Percentiles rank a stretch among this genome's conserved stretches.
Conservation (phyloP, 2,888 invertebrate genomes). For the Cataglyphis altisquamis region DNA sequence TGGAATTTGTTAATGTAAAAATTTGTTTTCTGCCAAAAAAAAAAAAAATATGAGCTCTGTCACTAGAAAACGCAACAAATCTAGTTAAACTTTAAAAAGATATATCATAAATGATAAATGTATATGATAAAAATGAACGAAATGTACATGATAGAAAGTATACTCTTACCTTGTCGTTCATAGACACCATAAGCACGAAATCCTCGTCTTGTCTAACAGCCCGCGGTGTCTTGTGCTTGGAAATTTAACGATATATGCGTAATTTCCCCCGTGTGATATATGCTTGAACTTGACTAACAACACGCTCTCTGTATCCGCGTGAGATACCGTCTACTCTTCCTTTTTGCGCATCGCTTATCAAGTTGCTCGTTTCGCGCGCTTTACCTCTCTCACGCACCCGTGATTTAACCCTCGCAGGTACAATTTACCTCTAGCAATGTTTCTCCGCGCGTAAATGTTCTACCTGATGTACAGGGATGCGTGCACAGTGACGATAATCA, state of each 20-base stretch:
- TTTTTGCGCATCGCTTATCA: constrained; percentile 51
- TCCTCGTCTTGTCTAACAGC: constrained; percentile 20
- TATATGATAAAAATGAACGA: too few species aligned
- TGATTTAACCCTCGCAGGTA: constrained; percentile 50
- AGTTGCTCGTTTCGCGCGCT: constrained; percentile 35
- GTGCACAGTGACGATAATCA: constrained; percentile 1
- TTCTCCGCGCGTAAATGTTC: constrained; percentile 2
- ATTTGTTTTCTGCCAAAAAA: background rate
- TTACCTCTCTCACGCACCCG: background rate
- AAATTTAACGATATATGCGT: constrained; percentile 63
- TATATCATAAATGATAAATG: background rate
- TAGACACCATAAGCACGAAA: constrained; percentile 39
- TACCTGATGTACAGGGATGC: background rate
- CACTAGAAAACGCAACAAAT: background rate
- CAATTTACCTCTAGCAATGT: constrained; percentile 40
- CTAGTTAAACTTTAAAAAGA: background rate
- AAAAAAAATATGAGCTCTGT: background rate
- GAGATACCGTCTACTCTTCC: constrained; percentile 31
- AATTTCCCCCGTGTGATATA: constrained; percentile 57
- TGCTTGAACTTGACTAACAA: constrained; percentile 47
- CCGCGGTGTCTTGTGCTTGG: constrained; percentile 25
- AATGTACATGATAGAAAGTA: background rate
- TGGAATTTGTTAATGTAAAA: background rate
- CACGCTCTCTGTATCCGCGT: constrained; percentile 24
- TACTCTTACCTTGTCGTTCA: background rate